Percentiles rank a stretch among this genome's conserved stretches.
Evolutionary conservation across 2,888 invertebrate species (phyloP).

Genomic region (Zaprionus bogoriensis): DNA sequence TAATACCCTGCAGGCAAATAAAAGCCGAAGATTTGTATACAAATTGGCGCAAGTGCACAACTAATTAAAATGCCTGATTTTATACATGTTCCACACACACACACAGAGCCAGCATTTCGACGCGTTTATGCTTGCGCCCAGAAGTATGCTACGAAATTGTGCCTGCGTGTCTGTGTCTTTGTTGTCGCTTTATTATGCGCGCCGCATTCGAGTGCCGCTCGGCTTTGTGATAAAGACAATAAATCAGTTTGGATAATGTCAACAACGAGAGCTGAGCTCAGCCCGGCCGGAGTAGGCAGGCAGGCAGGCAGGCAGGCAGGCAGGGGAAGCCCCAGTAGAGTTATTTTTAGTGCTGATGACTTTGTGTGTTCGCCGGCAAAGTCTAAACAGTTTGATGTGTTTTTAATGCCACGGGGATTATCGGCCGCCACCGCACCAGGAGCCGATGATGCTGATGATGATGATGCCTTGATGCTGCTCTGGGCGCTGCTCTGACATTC

Average conservation of each 20-base stretch:
- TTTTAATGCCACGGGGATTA: conserved; percentile 65
- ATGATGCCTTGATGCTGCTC: conserved; percentile 22
- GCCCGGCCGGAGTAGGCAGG: too few species aligned
- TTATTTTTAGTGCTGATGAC: conserved; percentile 55
- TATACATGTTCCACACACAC: conserved; percentile 16
- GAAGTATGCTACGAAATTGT: conserved; percentile 40
- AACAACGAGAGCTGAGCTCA: conserved; percentile 36
- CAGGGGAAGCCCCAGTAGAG: conserved; percentile 25
- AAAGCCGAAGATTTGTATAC: background rate
- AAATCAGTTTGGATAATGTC: conserved; percentile 71
- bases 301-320: too few species aligned
- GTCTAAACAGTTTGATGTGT: conserved; percentile 59
- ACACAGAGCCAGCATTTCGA: conserved; percentile 2
- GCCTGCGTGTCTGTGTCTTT: conserved; percentile 10
- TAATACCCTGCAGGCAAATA: background rate
- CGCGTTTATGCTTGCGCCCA: conserved; percentile 20
- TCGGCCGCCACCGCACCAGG: conserved; percentile 18
- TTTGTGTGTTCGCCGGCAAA: conserved; percentile 20
- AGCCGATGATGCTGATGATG: conserved; percentile 1
- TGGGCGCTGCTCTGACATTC: conserved; percentile 4
- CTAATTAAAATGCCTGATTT: conserved; percentile 38
- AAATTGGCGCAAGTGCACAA: background rate
- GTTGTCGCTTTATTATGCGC: conserved; percentile 47
- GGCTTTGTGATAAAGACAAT: conserved; percentile 64
- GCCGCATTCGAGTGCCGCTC: conserved; percentile 53